phyloP scores from a whole-genome alignment of 1,140 invertebrate genomes.

The Drosophila pachea region DNA sequence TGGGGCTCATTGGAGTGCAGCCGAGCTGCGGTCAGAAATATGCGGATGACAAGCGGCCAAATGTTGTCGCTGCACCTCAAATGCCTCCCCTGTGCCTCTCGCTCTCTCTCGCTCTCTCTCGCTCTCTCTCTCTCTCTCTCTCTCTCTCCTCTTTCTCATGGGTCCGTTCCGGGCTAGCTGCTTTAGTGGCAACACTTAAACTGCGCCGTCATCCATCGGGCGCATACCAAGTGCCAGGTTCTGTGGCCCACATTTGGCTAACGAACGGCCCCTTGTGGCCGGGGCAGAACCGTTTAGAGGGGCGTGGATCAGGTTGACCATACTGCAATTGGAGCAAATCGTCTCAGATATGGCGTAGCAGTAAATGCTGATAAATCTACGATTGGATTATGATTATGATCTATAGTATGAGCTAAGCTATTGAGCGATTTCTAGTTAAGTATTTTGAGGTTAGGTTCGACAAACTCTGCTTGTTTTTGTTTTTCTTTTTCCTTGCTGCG shows the following conservation, averaged over 20 bases:
- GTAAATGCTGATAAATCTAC: too few species aligned
- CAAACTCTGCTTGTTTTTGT: too few species aligned
- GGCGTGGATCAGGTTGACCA: conserved; percentile 21
- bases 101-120: not conserved
- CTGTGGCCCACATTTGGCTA: conserved; percentile 28
- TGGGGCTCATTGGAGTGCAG: conserved; percentile 21
- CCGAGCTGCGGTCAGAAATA: conserved; percentile 26
- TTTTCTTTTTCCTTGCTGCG: not conserved
- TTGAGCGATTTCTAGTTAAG: too few species aligned
- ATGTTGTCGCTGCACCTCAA: conserved; percentile 9
- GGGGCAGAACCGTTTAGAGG: conserved; percentile 29
- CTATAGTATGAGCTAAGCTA: too few species aligned
- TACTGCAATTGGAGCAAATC: conserved; percentile 32
- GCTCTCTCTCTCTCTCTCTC: not conserved
- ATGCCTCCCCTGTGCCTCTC: not conserved
- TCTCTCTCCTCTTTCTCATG: not conserved
- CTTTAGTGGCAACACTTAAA: conserved; percentile 19
- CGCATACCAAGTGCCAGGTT: conserved; percentile 28
- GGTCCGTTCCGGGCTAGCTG: conserved; percentile 14
- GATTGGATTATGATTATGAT: too few species aligned
- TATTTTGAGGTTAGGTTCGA: not conserved
- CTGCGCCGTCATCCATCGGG: conserved; percentile 14
- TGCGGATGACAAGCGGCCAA: conserved; percentile 29
- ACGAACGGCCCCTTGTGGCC: conserved; percentile 7
- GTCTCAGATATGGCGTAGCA: conserved; percentile 18